Base-by-base conservation (phyloP, 2,888 invertebrate species). In the Carcina quercana region DNA sequence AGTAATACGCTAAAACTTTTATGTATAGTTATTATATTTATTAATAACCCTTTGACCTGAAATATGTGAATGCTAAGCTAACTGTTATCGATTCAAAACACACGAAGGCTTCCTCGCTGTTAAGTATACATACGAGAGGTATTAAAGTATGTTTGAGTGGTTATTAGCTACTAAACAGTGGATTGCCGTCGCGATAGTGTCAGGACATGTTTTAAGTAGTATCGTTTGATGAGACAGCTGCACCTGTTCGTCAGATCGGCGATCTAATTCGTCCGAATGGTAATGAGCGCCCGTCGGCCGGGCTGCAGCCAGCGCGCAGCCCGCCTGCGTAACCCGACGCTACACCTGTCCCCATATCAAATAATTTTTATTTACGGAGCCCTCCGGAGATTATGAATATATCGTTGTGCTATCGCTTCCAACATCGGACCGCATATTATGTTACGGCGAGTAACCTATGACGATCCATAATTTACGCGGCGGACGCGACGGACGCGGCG, bases 311-410 rank as follows among this genome's bases (percentile, higher is more conserved):
- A 17, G 30, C 42, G 40, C 42, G 26, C 40, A 17, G 7, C n/a
- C n/a, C 5, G 41, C 44, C 46, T 47, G 47, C 64, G 79, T 75
- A 80, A 80, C 79, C 58, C 76, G 63, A 48, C 82, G 59, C 75
- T 64, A 49, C 82, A 82, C 80, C 82, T 82, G 82, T 76, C 82
- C 53, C 54, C 52, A 58, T 67, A 70, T 64, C 57, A 70, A 70
- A 76, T 75, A 74, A 66, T 76, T 78, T 73, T 78, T 74, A 74
- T 78, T 75, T 73, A 79, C 70, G 60, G 45, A 70, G 67, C 72
- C 75, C 73, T 68, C 69, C 67, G 50, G 62, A 72, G 69, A 75
- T 72, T 76, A 74, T 70, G 70, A 70, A 73, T 74, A 73, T 71
- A 72, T 73, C 63, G 57, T 62, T 47, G 57, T 59, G 61, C 53